A percentile compares a stretch with the other conserved stretches of the same genome.
Evolutionary conservation across 2,113 vertebrate genomes (phyloP).

Genomic region (Rhineura floridana): DNA sequence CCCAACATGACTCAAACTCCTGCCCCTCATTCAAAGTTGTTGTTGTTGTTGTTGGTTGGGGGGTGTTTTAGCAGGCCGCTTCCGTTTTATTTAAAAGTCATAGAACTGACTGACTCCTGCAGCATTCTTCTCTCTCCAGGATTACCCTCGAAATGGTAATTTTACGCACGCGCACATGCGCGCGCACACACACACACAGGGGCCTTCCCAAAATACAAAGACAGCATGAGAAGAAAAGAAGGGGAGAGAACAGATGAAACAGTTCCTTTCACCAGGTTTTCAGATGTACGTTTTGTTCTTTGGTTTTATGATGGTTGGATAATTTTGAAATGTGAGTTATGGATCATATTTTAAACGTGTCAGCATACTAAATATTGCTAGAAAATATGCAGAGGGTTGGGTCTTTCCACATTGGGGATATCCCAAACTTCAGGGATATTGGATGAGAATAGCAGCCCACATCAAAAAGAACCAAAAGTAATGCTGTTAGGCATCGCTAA

Average conservation of each 20-base stretch:
- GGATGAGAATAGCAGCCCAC: neutral
- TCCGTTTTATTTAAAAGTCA: too few relatives aligned
- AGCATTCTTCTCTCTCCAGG: slow-evolving; percentile 37
- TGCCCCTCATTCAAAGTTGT: slow-evolving; percentile 25
- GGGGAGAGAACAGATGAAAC: too few relatives aligned
- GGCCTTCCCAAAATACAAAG: neutral
- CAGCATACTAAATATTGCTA: neutral
- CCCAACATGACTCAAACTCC: neutral
- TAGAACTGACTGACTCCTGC: slow-evolving; percentile 15
- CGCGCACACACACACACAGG: neutral
- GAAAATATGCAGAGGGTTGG: neutral
- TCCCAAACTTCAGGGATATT: neutral
- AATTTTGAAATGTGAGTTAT: neutral
- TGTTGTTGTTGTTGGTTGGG: too few relatives aligned
- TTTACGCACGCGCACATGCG: neutral
- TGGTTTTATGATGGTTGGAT: neutral
- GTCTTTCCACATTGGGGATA: neutral
- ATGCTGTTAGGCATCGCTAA: too few relatives aligned
- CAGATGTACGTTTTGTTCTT: neutral
- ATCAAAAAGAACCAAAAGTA: neutral
- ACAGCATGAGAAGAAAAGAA: neutral
- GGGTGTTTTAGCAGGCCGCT: too few relatives aligned
- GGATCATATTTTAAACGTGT: neutral
- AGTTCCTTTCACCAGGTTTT: neutral
- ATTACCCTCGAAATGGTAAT: slow-evolving; percentile 46